A percentile compares a stretch with the other conserved stretches of the same genome.
These are phyloP conservation scores for Fringilla coelebs DNA, from an alignment of 2,797 vertebrate species.

Conservation along the genomic window DNA sequence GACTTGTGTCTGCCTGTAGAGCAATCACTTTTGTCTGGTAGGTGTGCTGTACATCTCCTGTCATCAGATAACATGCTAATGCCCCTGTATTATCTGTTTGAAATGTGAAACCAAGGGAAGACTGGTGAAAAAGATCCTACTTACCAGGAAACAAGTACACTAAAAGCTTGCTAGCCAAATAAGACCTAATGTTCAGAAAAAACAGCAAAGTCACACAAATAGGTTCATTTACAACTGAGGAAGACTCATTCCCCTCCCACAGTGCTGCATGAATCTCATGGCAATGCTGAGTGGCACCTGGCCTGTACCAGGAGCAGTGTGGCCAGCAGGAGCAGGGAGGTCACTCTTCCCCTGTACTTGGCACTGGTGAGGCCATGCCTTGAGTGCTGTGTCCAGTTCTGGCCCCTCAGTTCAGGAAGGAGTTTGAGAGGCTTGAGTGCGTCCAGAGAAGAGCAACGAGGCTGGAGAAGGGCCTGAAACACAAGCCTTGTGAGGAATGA, in stretches of 20 bases:
- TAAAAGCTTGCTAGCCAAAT: neutral
- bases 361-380: neutral
- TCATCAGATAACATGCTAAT: neutral
- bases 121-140: neutral
- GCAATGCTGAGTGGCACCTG: neutral
- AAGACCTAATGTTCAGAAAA: neutral
- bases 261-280: neutral
- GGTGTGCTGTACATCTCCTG: neutral
- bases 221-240: neutral
- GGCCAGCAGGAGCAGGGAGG: neutral
- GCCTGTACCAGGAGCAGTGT: neutral
- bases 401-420: neutral
- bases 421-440: fast-evolving
- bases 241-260: neutral
- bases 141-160: neutral
- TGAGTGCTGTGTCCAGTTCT: neutral
- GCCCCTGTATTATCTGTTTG: neutral
- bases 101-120: neutral
- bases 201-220: neutral
- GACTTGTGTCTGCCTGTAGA: neutral
- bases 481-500: fast-evolving
- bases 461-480: neutral
- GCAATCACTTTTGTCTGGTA: neutral
- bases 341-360: fast-evolving
- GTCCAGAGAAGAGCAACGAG: fast-evolving